phyloP scores from a whole-genome alignment of 2,113 vertebrate species.

The Gymnorhina tibicen region DNA sequence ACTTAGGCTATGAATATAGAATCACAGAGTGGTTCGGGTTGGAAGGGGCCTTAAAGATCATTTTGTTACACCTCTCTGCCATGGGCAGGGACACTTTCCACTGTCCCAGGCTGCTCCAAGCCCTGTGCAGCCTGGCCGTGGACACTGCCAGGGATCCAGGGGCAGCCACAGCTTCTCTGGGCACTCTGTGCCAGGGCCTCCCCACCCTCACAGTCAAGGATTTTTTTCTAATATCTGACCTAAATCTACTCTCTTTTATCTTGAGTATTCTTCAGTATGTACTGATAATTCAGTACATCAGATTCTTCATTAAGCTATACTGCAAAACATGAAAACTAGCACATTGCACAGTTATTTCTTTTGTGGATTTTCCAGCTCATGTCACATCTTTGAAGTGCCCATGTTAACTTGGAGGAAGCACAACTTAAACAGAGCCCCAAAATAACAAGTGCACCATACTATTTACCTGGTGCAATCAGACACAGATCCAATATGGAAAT shows the following conservation, averaged over 20 bases:
- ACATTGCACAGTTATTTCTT: neutral
- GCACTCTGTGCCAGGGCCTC: neutral
- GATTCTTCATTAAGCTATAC: neutral
- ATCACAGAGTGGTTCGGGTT: neutral
- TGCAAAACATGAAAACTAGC: neutral
- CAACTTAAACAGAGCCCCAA: neutral
- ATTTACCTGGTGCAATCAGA: neutral
- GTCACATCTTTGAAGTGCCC: neutral
- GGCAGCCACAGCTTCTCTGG: neutral
- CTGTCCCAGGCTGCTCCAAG: rapidly evolving
- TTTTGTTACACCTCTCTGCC: neutral
- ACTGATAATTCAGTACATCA: neutral
- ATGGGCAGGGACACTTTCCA: neutral
- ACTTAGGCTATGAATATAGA: neutral
- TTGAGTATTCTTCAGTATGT: neutral
- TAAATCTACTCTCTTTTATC: neutral
- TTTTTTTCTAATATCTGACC: neutral
- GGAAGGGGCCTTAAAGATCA: neutral
- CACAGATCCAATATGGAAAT: no score
- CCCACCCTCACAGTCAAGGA: neutral
- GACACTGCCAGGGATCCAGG: neutral
- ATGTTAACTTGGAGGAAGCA: neutral
- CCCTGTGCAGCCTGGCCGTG: neutral
- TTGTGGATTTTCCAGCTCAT: neutral
- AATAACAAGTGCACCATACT: neutral